A percentile compares a stretch with the other conserved stretches of the same genome.
Conservation (phyloP, 2,888 invertebrate genomes). For the Tricholauxania praeusta region DNA sequence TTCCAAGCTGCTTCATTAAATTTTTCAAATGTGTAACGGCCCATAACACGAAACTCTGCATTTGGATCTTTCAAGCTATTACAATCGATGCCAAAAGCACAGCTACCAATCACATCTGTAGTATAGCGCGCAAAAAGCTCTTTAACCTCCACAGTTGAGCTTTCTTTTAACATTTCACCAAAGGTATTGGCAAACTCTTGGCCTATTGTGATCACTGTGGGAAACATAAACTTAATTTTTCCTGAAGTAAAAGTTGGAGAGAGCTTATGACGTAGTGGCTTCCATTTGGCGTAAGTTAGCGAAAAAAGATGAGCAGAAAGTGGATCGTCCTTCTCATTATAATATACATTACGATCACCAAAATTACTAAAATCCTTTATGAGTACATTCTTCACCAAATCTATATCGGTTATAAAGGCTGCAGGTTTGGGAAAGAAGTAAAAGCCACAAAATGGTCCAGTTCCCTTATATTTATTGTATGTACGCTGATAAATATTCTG, state of each 20-base stretch:
- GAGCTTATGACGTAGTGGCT: conserved; percentile 65
- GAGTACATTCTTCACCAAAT: conserved; percentile 54
- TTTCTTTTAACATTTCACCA: conserved; percentile 38
- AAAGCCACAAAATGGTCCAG: conserved; percentile 54
- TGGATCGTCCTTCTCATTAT: conserved; percentile 64
- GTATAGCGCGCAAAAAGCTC: conserved; percentile 68
- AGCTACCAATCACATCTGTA: conserved; percentile 70
- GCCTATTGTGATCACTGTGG: conserved; percentile 47
- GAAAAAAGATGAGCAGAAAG: conserved; percentile 62
- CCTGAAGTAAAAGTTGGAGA: conserved; percentile 64
- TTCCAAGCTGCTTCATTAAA: conserved; percentile 41
- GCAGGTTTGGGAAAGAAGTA: conserved; percentile 55
- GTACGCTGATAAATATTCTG: conserved; percentile 45
- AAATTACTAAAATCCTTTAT: conserved; percentile 63
- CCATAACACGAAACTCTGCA: conserved; percentile 62
- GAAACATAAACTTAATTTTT: conserved; percentile 60
- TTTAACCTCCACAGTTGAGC: conserved; percentile 61
- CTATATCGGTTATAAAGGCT: conserved; percentile 53
- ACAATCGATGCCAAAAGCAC: conserved; percentile 69
- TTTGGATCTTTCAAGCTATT: conserved; percentile 66
- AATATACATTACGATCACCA: conserved; percentile 60
- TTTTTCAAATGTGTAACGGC: conserved; percentile 46
- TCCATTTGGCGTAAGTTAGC: conserved; percentile 67
- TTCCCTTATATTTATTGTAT: conserved; percentile 45
- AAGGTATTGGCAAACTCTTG: conserved; percentile 53